Evolutionary conservation across 2,113 vertebrate genomes (phyloP).

Genomic region (Oenanthe melanoleuca): DNA sequence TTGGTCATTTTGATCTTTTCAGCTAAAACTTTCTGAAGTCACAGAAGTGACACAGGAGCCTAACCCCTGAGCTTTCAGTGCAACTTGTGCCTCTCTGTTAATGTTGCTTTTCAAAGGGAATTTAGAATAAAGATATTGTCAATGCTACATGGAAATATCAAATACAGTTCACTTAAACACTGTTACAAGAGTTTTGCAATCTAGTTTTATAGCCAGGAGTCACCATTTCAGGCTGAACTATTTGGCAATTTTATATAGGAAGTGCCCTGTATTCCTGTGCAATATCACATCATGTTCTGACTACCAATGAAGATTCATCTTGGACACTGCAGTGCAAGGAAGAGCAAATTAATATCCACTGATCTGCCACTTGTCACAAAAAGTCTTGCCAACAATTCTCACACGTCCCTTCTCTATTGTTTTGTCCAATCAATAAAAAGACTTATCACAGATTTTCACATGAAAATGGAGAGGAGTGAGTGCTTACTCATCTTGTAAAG

Average conservation of each 20-base stretch:
- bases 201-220: background rate
- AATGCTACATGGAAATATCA: background rate
- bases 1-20: slow-evolving; percentile 47
- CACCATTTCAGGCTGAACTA: background rate
- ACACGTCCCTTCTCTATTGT: slow-evolving; percentile 52
- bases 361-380: slow-evolving; percentile 60
- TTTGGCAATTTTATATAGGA: background rate
- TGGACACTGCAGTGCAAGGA: slow-evolving; percentile 20
- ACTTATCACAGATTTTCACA: slow-evolving; percentile 51
- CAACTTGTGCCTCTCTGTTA: background rate
- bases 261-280: background rate
- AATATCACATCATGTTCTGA: slow-evolving; percentile 52
- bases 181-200: background rate
- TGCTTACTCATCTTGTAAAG: slow-evolving; percentile 33
- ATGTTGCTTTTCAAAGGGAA: background rate
- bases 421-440: slow-evolving; percentile 74
- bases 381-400: slow-evolving; percentile 52
- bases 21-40: slow-evolving; percentile 36
- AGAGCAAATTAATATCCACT: slow-evolving; percentile 68
- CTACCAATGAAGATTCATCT: slow-evolving; percentile 54
- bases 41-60: background rate
- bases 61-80: background rate
- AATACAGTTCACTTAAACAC: background rate
- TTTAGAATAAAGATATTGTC: background rate
- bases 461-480: slow-evolving; percentile 49